Base-by-base conservation (phyloP, 2,888 invertebrate species). In the Drosophila demipolita region DNA sequence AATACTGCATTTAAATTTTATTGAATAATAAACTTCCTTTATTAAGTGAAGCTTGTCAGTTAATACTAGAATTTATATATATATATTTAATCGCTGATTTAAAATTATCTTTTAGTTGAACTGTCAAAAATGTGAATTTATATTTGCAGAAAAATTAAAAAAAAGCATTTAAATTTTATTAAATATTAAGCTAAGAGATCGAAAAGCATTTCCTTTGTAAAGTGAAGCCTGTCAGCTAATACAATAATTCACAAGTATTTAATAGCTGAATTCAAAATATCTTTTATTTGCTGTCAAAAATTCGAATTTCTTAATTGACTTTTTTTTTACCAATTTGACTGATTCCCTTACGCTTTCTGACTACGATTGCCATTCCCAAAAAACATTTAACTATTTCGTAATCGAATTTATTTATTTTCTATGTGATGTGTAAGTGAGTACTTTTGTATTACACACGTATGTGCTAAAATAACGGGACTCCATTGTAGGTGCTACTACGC, bases 341-440 rank as follows among this genome's bases (percentile, higher is more conserved):
- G 9, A 35, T 35, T 3, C 3, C 9, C 23, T n/a, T n/a, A 1
- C 17, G 23, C 23, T 64, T 76, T 72, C 53, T 60, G 35, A 15
- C 11, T 40, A 23, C 65, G 65, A 73, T 66, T 63, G 61, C 38
- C 26, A 17, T 52, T 50, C 48, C 1, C 17, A 2, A 26, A 8
- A 58, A 54, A 65, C 67, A 63, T 63, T 58, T 38, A 42, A 55
- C 49, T 52, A 61, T 79, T 74, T 66, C 64, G 40, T 29, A 26
- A 23, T n/a, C n/a, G n/a, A n/a, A n/a, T n/a, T n/a, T n/a, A n/a
- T 84, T 70, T 61, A 65, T 72, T 60, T 32, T 23, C 38, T 33
- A n/a, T 12, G 20, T 38, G 54, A 55, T 15, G n/a, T n/a, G n/a
- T 23, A 45, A 15, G 45, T 45, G 45, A 45, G 23, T 45, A 23